Evolutionary conservation across 2,113 vertebrate genomes (phyloP), one percentile per base, ranked within the genome.

Genomic region (Gallinago jamesoni): DNA sequence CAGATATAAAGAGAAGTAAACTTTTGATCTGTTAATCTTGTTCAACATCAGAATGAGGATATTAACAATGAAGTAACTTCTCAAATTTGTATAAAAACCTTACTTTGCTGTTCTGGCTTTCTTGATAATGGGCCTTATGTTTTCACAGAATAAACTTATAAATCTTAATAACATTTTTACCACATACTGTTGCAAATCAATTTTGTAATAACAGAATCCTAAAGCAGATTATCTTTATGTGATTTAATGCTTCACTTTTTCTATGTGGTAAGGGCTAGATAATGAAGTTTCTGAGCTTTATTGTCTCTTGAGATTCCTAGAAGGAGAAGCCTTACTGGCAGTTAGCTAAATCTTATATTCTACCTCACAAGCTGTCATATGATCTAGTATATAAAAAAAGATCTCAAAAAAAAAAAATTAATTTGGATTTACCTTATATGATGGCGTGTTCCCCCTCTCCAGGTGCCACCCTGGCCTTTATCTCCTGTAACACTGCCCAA

Each of bases 131-230:
- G 35, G 7, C 12, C 10, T 57, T 39, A 45, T 33, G 23, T 83
- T 92, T 88, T 75, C 41, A 62, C 6, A 78, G 23, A 82, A 13
- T 17, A 48, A 74, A 15, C 12, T 74, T n/a, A 56, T 41, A 89
- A 87, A 60, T 74, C 37, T 84, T 78, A 84, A 72, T 82, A 94
- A 84, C 8, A 60, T 62, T 87, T 87, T 93, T 90, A 74, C 27
- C 60, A 57, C 47, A 53, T 74, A 67, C 43, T 62, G 22, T 85
- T 66, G 5, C 18, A 35, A 23, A 67, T 75, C 41, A 67, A 63
- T 10, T 87, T 78, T 70, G 22, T 83, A 89, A 73, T 80, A 76
- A 56, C 31, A 93, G 69, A 89, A 84, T 14, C 25, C 22, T 55
- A 12, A 83, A 90, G 23, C 28, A 60, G 12, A 55, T 86, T 77